These are phyloP conservation scores for Galbula dea DNA, from an alignment of 2,113 vertebrate genomes.

Conservation along the genomic window DNA sequence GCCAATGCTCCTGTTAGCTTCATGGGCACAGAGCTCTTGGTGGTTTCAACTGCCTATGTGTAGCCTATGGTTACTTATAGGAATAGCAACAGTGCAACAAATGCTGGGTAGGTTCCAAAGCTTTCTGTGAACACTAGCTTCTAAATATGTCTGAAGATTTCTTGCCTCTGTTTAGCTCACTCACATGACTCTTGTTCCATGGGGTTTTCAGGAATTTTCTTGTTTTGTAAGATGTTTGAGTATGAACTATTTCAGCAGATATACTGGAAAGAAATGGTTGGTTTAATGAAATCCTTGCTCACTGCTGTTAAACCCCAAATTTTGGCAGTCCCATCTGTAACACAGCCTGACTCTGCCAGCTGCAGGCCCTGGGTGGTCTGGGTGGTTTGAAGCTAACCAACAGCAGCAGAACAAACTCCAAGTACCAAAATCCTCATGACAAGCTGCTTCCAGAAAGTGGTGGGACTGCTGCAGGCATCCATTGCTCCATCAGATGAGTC, in stretches of 20 bases:
- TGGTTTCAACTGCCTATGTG: not conserved
- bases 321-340: not conserved
- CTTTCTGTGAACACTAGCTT: not conserved
- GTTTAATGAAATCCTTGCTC: not conserved
- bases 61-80: not conserved
- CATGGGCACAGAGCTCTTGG: not conserved
- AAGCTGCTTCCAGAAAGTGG: not conserved
- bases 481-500: not conserved
- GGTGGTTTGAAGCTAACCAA: not conserved
- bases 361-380: not conserved
- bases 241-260: not conserved
- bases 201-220: not conserved
- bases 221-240: not conserved
- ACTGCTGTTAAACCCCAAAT: not conserved
- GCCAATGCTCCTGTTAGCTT: not conserved
- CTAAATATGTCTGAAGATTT: not conserved
- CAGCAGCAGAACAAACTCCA: not conserved
- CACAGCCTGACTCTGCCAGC: no score
- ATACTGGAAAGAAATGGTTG: not conserved
- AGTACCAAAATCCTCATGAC: not conserved
- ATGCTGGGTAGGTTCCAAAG: not conserved
- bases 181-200: not conserved
- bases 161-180: not conserved
- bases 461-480: not conserved
- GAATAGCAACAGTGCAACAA: not conserved